Evolutionary conservation across 2,888 invertebrate species (phyloP).

Genomic region (Mythimna vitellina): DNA sequence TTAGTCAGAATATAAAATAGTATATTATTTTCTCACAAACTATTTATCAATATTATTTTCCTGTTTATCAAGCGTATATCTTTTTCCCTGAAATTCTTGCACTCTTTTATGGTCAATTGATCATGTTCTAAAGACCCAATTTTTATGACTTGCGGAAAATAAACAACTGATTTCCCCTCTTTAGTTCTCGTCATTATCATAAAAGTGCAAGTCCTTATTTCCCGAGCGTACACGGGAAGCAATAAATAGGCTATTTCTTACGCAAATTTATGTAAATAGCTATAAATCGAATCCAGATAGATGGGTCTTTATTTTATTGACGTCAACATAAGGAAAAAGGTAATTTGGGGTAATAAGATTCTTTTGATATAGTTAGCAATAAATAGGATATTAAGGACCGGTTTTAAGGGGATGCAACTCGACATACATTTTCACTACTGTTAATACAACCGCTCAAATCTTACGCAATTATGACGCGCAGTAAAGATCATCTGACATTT

Average conservation of each 20-base stretch:
- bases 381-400: background rate
- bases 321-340: conserved; percentile 49
- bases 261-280: conserved; percentile 60
- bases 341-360: conserved; percentile 53
- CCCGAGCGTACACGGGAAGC: conserved; percentile 11
- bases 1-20: background rate
- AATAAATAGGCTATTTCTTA: conserved; percentile 44
- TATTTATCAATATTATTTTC: background rate
- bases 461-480: no score
- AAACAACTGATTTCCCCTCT: conserved; percentile 27
- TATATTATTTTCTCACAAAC: background rate
- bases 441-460: no score
- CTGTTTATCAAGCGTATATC: conserved; percentile 2
- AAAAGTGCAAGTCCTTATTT: conserved; percentile 38
- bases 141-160: conserved; percentile 43
- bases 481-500: no score
- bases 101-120: conserved; percentile 27
- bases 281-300: conserved; percentile 52
- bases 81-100: background rate
- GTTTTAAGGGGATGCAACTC: background rate
- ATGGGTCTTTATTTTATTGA: conserved; percentile 48
- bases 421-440: no score
- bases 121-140: conserved; percentile 12
- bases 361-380: conserved; percentile 24
- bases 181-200: conserved; percentile 46